A percentile compares a stretch with the other conserved stretches of the same genome.
phyloP scores from a whole-genome alignment of 1,140 invertebrate genomes.

The Oedothorax gibbosus region DNA sequence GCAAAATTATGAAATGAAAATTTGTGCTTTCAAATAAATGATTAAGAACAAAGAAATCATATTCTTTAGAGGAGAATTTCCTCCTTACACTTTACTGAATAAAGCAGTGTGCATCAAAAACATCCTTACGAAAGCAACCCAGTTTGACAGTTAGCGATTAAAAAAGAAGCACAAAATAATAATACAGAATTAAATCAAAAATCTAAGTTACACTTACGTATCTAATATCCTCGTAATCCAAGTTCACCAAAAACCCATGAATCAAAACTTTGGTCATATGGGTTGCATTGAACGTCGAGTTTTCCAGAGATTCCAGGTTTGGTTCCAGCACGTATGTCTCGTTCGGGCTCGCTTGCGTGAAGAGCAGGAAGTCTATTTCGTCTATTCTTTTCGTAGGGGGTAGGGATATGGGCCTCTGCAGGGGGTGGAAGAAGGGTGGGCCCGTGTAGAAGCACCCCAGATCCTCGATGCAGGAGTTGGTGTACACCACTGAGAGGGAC shows the following conservation, averaged over 20 bases:
- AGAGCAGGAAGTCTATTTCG: not conserved
- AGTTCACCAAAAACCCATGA: not conserved
- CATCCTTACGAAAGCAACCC: too few species aligned
- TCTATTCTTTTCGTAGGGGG: slow-evolving; percentile 6
- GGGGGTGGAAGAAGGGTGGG: slow-evolving; percentile 55
- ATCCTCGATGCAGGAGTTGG: slow-evolving; percentile 46
- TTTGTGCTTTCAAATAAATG: too few species aligned
- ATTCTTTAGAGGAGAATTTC: too few species aligned
- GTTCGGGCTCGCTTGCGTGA: not conserved
- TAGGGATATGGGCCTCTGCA: slow-evolving; percentile 38
- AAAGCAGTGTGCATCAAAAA: too few species aligned
- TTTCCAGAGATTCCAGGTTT: not conserved
- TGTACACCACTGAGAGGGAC: slow-evolving; percentile 15
- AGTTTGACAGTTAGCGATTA: too few species aligned
- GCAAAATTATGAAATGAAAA: too few species aligned
- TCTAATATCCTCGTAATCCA: not conserved
- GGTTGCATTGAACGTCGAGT: not conserved
- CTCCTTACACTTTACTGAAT: too few species aligned
- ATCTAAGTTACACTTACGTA: not conserved
- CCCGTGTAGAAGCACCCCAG: slow-evolving; percentile 62
- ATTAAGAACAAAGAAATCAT: too few species aligned
- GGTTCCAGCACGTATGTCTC: not conserved
- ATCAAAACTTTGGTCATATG: not conserved
- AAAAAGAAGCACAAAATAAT: too few species aligned
- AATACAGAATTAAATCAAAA: too few species aligned